A percentile compares a stretch with the other conserved stretches of the same genome.
Evolutionary conservation across 1,140 invertebrate genomes (phyloP).

Genomic region (Drosophila kohkoa): DNA sequence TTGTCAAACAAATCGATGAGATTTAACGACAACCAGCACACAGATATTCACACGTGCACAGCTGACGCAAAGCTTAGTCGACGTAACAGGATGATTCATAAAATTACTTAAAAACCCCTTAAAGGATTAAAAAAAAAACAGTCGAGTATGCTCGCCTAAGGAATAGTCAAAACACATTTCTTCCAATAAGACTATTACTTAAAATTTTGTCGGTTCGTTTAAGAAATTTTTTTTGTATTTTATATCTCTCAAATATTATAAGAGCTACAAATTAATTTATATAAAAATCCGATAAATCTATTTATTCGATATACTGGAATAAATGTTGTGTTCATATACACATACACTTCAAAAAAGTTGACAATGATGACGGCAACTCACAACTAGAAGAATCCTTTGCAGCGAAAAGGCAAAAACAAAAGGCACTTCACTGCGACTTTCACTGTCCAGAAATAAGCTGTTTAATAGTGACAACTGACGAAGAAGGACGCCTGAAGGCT

Average conservation of each 20-base stretch:
- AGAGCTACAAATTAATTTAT: too few species aligned
- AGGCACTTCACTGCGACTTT: constrained; percentile 23
- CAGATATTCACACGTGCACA: constrained; percentile 19
- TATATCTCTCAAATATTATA: too few species aligned
- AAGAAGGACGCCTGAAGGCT: background rate
- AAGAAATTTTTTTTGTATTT: too few species aligned
- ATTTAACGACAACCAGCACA: constrained; percentile 43
- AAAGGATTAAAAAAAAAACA: background rate
- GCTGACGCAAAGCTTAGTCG: constrained; percentile 40
- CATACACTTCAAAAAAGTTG: background rate
- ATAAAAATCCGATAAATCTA: too few species aligned
- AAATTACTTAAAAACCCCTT: constrained; percentile 25
- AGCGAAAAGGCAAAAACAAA: constrained; percentile 31
- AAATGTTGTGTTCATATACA: too few species aligned
- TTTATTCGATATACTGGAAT: too few species aligned
- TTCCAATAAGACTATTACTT: too few species aligned
- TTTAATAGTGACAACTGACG: constrained; percentile 38
- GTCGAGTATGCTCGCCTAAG: too few species aligned
- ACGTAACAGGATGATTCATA: constrained; percentile 18
- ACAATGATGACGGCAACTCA: constrained; percentile 10
- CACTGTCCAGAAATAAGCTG: constrained; percentile 46
- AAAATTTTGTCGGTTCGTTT: too few species aligned
- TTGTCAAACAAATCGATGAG: constrained; percentile 77
- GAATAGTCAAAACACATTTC: too few species aligned
- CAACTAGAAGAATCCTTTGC: constrained; percentile 30